Base-by-base conservation (phyloP, 2,797 vertebrate genomes). In the Dendrocincla tyrannina region DNA sequence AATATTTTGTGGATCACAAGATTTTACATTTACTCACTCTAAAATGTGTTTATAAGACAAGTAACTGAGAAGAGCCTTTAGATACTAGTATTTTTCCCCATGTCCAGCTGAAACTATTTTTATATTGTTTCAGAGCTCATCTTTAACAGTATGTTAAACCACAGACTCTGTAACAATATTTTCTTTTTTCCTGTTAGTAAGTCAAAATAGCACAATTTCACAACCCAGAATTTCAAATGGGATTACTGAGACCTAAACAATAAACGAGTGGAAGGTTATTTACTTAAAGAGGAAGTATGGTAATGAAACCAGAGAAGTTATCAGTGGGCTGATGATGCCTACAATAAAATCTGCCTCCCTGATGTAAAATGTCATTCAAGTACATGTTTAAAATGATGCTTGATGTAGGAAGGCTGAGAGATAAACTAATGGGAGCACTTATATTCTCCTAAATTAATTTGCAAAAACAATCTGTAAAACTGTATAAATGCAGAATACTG, bases 11-110 rank as follows among this genome's bases (percentile, higher is more conserved):
- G 96, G 94, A 96, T 97, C 87, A 95, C 46, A 85, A 69, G 73
- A 96, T 94, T 97, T 97, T 93, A 97, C 64, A 92, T 95, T 88
- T 95, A 88, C 47, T 80, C 59, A 95, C 62, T 60, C 95, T 95
- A 96, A 95, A 95, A 88, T 19, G 11, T 82, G 67, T 96, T 97
- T 97, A 63, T 88, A 88, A 96, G 69, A 86, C 22, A 88, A 85
- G 70, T 89, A 95, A 93, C 35, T 84, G 44, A 74, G 69, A 97
- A 94, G 41, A 92, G 58, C 37, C 85, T 95, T 89, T 89, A 94
- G 79, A 85, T 85, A 92, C 23, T 76, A 88, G 62, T 78, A 91
- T 50, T 95, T 89, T 91, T 95, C 52, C 78, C 42, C 53, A 62
- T 55, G 35, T 93, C 70, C 78, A 91, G 64, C 41, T 95, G 58